phyloP scores from a whole-genome alignment of 2,888 invertebrate genomes.

The Sepiola atlantica region DNA sequence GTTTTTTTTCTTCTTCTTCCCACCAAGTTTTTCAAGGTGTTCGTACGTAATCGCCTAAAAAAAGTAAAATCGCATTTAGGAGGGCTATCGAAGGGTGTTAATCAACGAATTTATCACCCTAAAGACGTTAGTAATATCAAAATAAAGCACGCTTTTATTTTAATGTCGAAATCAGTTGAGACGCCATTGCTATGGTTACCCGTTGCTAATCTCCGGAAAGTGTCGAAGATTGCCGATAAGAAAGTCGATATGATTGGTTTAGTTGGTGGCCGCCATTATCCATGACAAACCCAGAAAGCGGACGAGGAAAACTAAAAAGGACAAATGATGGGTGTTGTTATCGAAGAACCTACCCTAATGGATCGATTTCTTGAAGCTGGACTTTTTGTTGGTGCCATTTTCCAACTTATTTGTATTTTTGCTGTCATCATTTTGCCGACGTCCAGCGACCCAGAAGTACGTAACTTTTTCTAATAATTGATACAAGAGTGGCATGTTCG shows the following conservation, averaged over 20 bases:
- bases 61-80: too few species aligned
- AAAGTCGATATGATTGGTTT: not conserved
- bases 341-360: slow-evolving; percentile 76
- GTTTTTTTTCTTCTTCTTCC: too few species aligned
- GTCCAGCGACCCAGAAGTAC: slow-evolving; percentile 74
- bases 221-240: not conserved
- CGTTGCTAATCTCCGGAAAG: not conserved
- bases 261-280: not conserved
- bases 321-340: slow-evolving; percentile 60
- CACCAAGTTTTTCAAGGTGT: too few species aligned
- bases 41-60: too few species aligned
- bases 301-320: not conserved
- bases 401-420: slow-evolving; percentile 87
- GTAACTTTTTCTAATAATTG: not conserved
- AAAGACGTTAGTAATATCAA: too few species aligned
- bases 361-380: slow-evolving; percentile 86
- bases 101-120: too few species aligned
- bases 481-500: not conserved
- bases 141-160: too few species aligned
- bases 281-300: not conserved
- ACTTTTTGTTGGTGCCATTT: slow-evolving; percentile 89
- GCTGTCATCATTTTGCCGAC: slow-evolving; percentile 86
- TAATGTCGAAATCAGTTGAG: not conserved
- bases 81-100: too few species aligned
- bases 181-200: not conserved